phyloP scores from a whole-genome alignment of 2,113 vertebrate genomes.

The Cebidichthys violaceus region DNA sequence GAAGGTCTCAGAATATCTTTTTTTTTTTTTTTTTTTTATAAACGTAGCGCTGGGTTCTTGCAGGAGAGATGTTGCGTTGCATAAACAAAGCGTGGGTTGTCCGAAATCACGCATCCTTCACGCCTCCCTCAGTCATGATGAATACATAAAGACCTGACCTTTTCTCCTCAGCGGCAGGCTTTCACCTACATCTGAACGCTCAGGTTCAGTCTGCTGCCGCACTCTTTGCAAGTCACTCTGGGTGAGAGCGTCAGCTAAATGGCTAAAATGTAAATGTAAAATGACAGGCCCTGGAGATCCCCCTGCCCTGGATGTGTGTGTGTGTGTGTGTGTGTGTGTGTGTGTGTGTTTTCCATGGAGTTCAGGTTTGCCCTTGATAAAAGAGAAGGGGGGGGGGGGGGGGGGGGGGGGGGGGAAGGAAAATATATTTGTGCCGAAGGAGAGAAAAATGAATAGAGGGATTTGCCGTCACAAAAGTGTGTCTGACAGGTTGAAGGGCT shows the following conservation, averaged over 20 bases:
- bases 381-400: slow-evolving; percentile 49
- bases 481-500: slow-evolving; percentile 77
- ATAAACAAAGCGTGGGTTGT: slow-evolving; percentile 23
- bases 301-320: slow-evolving; percentile 72
- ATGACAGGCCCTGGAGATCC: slow-evolving; percentile 81
- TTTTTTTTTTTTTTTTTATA: not conserved
- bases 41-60: slow-evolving; percentile 47
- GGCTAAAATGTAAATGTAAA: slow-evolving; percentile 77
- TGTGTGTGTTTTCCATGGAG: slow-evolving; percentile 67
- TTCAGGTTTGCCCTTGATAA: slow-evolving; percentile 78
- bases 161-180: slow-evolving; percentile 18
- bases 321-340: slow-evolving; percentile 46
- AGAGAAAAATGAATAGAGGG: slow-evolving; percentile 71
- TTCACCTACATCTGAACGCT: slow-evolving; percentile 61
- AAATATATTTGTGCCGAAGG: slow-evolving; percentile 73
- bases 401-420: slow-evolving; percentile 26
- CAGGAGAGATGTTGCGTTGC: not conserved
- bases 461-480: slow-evolving; percentile 75
- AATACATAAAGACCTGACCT: slow-evolving; percentile 25
- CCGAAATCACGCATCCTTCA: slow-evolving; percentile 3
- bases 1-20: slow-evolving; percentile 85
- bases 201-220: slow-evolving; percentile 46
- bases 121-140: not conserved
- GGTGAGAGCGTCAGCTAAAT: slow-evolving; percentile 71
- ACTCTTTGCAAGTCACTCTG: slow-evolving; percentile 67